Evolutionary conservation across 2,888 invertebrate genomes (phyloP), one percentile per base, ranked within the genome.

Genomic region (Seira musarum): DNA sequence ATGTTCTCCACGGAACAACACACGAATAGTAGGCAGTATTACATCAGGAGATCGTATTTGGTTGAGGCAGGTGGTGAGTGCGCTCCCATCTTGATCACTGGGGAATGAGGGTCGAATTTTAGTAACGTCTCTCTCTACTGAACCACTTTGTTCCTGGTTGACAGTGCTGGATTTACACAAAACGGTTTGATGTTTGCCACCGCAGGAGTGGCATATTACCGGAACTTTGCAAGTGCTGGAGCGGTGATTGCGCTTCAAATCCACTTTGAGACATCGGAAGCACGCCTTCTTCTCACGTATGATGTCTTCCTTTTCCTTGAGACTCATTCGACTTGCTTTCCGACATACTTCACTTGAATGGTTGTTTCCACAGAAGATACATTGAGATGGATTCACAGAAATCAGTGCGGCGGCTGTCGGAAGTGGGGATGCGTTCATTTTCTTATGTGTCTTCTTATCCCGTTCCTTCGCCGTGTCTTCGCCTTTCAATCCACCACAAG

Each of bases 231-330:
- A 87, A 19, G 74, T 76, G 35, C 66, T 82, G 57, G 82, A 74
- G 2, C 76, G 25, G 80, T 87, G 87, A 1, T 82, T 83, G 57
- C n/a, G 69, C 66, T 75, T 83, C 15, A n/a, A n/a, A n/a, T n/a
- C n/a, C n/a, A n/a, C n/a, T n/a, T n/a, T n/a, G n/a, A 87, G 72
- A 82, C 87, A 88, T 60, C 70, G 81, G 78, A 85, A 87, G 83
- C 87, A 87, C 46, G 82, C 85, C 0, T 75, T 61, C 71, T 82
- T 86, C 24, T 80, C 70, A 79, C 80, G 84, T 25, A 78, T 19
- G 3, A 17, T 53, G 17, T 25, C 21, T 8, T 24, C 17, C 61
- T 68, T 69, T 13, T 76, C 21, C n/a, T 57, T 68, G 21, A 76
- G n/a, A 15, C 35, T 68, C 76, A 76, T 68, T 21, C 68, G 68